Conservation (phyloP, 2,113 vertebrate genomes). For the Furnarius figulus region DNA sequence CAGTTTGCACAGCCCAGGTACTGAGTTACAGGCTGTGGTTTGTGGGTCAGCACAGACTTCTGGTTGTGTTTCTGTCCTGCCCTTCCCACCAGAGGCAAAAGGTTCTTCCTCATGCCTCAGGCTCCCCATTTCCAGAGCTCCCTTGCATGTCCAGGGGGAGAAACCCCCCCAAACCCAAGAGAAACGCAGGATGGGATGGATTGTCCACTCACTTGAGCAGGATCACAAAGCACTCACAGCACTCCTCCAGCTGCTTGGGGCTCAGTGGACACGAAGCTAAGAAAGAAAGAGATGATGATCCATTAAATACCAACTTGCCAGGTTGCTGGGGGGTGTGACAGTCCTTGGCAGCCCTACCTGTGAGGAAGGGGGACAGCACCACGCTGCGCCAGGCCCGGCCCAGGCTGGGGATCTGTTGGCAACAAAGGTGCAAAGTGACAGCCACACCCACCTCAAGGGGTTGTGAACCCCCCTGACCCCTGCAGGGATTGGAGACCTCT, state of each 20-base stretch:
- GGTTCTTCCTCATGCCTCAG: neutral
- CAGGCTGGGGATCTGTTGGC: conserved; percentile 75
- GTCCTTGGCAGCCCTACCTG: conserved; percentile 71
- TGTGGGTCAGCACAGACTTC: neutral
- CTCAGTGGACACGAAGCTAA: conserved; percentile 86
- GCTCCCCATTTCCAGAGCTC: neutral
- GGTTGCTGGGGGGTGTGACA: neutral
- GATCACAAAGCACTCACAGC: conserved; percentile 83
- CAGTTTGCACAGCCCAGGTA: neutral
- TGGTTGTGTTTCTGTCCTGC: neutral
- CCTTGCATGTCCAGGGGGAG: neutral
- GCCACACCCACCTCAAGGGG: neutral
- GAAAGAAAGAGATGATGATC: neutral
- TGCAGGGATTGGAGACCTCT: neutral
- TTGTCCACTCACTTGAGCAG: conserved; percentile 85
- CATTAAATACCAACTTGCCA: neutral
- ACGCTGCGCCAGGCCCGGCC: conserved; percentile 83
- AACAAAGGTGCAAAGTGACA: neutral
- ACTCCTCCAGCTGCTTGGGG: conserved; percentile 82
- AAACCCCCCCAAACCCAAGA: neutral
- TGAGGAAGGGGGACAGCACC: conserved; percentile 86
- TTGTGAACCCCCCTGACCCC: neutral
- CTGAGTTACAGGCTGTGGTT: neutral
- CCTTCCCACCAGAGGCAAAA: neutral
- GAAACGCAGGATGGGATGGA: neutral